Evolutionary conservation across 2,888 invertebrate species (phyloP), one percentile per base, ranked within the genome.

Genomic region (Theodoxus fluviatilis): DNA sequence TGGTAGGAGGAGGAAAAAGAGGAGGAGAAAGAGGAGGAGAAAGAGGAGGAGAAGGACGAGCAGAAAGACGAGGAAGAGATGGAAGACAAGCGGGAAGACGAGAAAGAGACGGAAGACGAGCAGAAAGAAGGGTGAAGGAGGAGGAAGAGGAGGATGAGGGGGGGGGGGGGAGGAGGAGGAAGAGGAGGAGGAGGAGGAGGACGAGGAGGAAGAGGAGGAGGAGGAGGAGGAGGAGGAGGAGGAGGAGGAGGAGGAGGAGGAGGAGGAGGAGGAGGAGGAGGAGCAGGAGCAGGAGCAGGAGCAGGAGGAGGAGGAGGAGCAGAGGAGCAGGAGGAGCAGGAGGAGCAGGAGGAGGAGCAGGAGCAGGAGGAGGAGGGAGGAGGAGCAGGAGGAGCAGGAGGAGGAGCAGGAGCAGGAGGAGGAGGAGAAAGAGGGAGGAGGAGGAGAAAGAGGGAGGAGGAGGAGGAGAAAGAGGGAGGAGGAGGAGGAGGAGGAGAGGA

Each of bases 391-490:
- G n/a, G n/a, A n/a, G n/a, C n/a, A n/a, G n/a, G n/a, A 12, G 38
- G 65, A 38, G 40, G 38, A 38, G n/a, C 9, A 33, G 57, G 38
- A 25, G 40, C 28, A 33, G 67, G 37, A 31, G 40, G 67, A 12
- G 67, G 25, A 38, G n/a, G 55, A 40, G 67, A n/a, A 0, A 22
- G 52, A 35, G 67, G 22, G 28, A 25, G 67, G 4, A 7, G 31
- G 57, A 9, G 38, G 52, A 52, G n/a, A 52, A 25, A 52, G 15
- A 52, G 52, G 52, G 7, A 25, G 25, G 43, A 6, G n/a, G 35
- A 43, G 65, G n/a, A 28, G 35, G 65, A 65, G 65, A 43, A 40
- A 65, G 65, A 40, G 65, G n/a, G 65, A 43, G 65, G 38, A 40
- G 22, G 65, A 65, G 65, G 28, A 40, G 38, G 65, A 38, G 65